phyloP scores from a whole-genome alignment of 2,797 vertebrate species.

The Parauchenoglanis punctatus region DNA sequence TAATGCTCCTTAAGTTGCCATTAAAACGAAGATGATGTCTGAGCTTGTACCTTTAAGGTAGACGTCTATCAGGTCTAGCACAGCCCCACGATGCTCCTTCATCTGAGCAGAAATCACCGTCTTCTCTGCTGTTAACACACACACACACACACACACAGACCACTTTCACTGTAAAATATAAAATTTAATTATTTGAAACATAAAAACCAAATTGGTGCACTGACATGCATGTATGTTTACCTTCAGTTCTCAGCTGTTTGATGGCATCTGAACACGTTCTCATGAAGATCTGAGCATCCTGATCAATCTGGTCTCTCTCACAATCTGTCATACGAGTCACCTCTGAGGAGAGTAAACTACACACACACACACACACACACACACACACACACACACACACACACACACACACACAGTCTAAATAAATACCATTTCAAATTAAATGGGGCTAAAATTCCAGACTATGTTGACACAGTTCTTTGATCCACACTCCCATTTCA shows the following conservation, averaged over 20 bases:
- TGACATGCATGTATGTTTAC: constrained; percentile 63
- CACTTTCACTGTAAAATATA: not conserved
- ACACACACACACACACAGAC: constrained; percentile 29
- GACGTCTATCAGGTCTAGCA: constrained; percentile 88
- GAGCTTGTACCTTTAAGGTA: constrained; percentile 86
- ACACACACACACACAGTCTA: not conserved
- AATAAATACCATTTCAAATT: not conserved
- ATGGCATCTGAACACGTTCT: constrained; percentile 94
- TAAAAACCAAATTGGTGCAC: too few species aligned
- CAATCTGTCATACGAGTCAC: constrained; percentile 89
- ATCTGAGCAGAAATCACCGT: constrained; percentile 83
- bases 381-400: constrained; percentile 3
- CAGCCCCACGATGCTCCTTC: constrained; percentile 86
- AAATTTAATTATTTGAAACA: not conserved
- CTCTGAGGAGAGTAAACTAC: constrained; percentile 87
- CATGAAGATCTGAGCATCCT: constrained; percentile 97
- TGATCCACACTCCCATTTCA: not conserved
- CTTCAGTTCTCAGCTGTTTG: constrained; percentile 88
- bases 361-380: constrained; percentile 35
- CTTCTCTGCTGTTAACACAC: constrained; percentile 77
- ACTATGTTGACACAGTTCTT: not conserved
- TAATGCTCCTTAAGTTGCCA: not conserved
- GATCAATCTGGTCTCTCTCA: constrained; percentile 96
- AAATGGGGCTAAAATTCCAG: not conserved
- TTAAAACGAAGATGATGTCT: not conserved